phyloP scores from a whole-genome alignment of 2,888 invertebrate species.

The Thereva nobilitata region DNA sequence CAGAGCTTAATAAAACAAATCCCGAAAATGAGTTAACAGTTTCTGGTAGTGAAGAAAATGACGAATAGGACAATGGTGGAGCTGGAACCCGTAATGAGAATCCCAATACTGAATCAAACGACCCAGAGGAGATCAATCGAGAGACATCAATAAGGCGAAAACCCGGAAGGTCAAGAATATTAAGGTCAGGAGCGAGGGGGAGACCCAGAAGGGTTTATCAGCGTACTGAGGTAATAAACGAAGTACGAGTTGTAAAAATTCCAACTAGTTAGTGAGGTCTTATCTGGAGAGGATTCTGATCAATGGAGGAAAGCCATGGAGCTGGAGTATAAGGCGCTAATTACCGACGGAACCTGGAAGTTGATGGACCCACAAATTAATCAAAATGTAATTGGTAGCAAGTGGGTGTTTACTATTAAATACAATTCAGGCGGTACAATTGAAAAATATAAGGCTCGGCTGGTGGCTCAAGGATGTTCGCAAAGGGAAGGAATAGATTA shows the following conservation, averaged over 20 bases:
- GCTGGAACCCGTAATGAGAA: background rate
- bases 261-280: conserved; percentile 36
- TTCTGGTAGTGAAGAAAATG: conserved; percentile 10
- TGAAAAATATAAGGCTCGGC: conserved; percentile 44
- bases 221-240: conserved; percentile 20
- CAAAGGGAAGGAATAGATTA: conserved; percentile 45
- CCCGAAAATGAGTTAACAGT: too few relatives aligned
- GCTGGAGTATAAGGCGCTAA: conserved; percentile 42
- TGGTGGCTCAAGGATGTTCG: conserved; percentile 45
- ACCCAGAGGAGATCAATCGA: background rate
- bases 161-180: conserved; percentile 29
- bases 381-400: conserved; percentile 42
- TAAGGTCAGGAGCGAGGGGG: conserved; percentile 21
- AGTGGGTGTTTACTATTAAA: conserved; percentile 42
- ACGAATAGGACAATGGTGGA: background rate
- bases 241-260: conserved; percentile 11
- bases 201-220: conserved; percentile 35
- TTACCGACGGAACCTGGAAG: conserved; percentile 45
- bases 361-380: conserved; percentile 42
- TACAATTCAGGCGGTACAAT: conserved; percentile 41
- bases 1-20: too few relatives aligned
- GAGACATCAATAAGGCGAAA: conserved; percentile 11
- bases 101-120: conserved; percentile 2
- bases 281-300: conserved; percentile 26
- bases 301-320: conserved; percentile 44